Evolutionary conservation across 2,113 vertebrate species (phyloP), one percentile per base, ranked within the genome.

Genomic region (Anthoscopus minutus): DNA sequence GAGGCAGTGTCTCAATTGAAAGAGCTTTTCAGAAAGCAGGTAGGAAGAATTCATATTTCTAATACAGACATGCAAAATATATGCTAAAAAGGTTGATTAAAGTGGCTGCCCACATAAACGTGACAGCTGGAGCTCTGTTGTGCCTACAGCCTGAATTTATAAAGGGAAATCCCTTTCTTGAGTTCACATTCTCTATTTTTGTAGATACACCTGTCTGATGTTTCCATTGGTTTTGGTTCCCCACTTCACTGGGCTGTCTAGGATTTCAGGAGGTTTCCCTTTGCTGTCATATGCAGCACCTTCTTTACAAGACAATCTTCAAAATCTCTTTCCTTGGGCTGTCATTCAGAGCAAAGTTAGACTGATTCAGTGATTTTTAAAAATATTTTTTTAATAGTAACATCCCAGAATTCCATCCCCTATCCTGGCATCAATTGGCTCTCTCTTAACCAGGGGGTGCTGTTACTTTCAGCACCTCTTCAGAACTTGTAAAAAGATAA

Each of bases 401-500:
- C 71, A 60, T 62, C 47, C 62, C 71, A 70, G 89, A 89, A 73
- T 82, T 50, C 74, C n/a, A 40, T 31, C 33, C 71, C 54, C 37
- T 62, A 4, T 62, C 73, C 77, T 89, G 47, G 11, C 72, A 74
- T 93, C 83, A 94, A 3, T 92, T 93, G 94, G 35, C 18, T 71
- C 30, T 86, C 22, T 48, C 42, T 78, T 92, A 84, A 94, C 65
- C 30, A 44, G 16, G 6, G 37, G 65, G 6, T 86, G 81, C 92
- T 84, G 25, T 67, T 91, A 62, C 65, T 84, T 92, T 67, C 56
- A 67, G 60, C 45, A 24, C 5, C 4, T 81, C 83, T 79, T 81
- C 57, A 67, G 86, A 95, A 95, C 83, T 61, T 89, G 80, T 92
- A 57, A 79, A 72, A 94, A 92, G 86, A 69, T 89, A 91, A 91